These are phyloP conservation scores for Spea bombifrons DNA, from an alignment of 2,113 vertebrate species.

Conservation along the genomic window DNA sequence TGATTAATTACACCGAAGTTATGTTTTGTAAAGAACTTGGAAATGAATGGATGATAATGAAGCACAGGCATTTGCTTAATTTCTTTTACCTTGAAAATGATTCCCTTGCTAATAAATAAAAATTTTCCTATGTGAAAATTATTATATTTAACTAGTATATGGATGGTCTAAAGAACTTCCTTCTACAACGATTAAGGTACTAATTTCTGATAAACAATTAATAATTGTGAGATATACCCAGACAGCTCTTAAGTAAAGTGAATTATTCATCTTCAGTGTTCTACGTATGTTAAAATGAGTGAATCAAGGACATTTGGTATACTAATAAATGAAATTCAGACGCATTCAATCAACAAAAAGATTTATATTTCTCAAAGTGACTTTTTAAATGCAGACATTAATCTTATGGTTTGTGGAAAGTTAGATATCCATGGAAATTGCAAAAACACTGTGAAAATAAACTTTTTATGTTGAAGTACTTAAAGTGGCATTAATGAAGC, in stretches of 20 bases:
- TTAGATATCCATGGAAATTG: slow-evolving; percentile 36
- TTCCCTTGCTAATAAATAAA: slow-evolving; percentile 9
- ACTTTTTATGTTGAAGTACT: slow-evolving; percentile 8
- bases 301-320: slow-evolving; percentile 27
- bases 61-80: slow-evolving; percentile 21
- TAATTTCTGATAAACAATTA: not conserved
- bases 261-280: not conserved
- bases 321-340: slow-evolving; percentile 25
- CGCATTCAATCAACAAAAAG: slow-evolving; percentile 29
- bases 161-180: not conserved
- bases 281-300: slow-evolving; percentile 6
- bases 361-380: slow-evolving; percentile 38
- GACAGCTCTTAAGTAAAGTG: not conserved
- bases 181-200: not conserved
- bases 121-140: not conserved
- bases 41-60: slow-evolving; percentile 24
- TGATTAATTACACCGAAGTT: slow-evolving; percentile 1
- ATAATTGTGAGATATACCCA: not conserved
- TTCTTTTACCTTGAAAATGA: slow-evolving; percentile 13
- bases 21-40: slow-evolving; percentile 24
- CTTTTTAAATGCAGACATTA: slow-evolving; percentile 42
- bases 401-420: slow-evolving; percentile 35
- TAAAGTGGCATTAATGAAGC: slow-evolving; percentile 38
- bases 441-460: slow-evolving; percentile 12
- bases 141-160: not conserved